Evolutionary conservation across 2,888 invertebrate genomes (phyloP), one percentile per base, ranked within the genome.

Genomic region (Sthenelais limicola): DNA sequence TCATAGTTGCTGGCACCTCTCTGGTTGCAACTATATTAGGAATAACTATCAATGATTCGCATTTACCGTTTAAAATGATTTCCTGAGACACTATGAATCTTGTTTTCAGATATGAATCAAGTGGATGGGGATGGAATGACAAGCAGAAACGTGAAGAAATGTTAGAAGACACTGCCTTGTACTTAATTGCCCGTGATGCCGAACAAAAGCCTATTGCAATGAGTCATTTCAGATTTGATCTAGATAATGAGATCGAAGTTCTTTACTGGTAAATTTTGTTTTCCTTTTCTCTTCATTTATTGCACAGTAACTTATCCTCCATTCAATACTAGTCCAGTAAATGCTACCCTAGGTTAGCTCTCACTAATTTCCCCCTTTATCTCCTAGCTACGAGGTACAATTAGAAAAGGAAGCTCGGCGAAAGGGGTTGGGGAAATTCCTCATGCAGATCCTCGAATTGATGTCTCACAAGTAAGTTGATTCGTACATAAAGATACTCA

Each of bases 381-480:
- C 24, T 81, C 88, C 67, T 82, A 94, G 95, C 87, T 97, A 96
- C 89, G 96, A 96, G 88, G 90, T 96, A 77, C 96, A 97, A 88
- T 90, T 96, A 79, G 93, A 93, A 83, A 88, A 91, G 68, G 89
- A 88, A 12, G 91, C 92, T 35, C 91, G 93, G 76, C 90, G 94
- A 74, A 93, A 93, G 87, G 95, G 95, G 12, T 89, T 96, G 52
- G 96, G 96, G 3, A 92, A 92, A 84, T 93, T 93, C 83, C 90
- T 96, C 88, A 91, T 96, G 90, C 91, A 91, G 82, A 91, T 93
- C 77, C 88, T 96, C 77, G 94, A 95, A 88, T 88, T 91, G 68
- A 90, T 96, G 73, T 94, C 94, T 56, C 82, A 84, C 80, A 87
- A 87, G 88, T 88, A 80, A 84, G 84, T 81, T n/a, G 54, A n/a